Base-by-base conservation (phyloP, 1,140 invertebrate genomes). In the Trichogramma pretiosum region DNA sequence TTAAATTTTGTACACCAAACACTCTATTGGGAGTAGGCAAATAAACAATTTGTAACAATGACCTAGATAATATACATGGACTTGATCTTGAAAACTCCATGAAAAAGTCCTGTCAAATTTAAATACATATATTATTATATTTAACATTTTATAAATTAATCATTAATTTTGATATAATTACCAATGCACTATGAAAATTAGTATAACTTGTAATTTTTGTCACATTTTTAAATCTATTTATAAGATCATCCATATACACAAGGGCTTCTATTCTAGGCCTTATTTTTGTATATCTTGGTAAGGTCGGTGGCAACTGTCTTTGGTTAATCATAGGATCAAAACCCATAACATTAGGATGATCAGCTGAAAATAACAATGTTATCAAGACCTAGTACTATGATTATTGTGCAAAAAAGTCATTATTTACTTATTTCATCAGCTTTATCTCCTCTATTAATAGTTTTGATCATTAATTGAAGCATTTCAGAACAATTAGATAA, bases 61-160 rank as follows among this genome's bases (percentile, higher is more conserved):
- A 95, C 52, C 93, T 77, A 1, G 93, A 94, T n/a, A 97, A 74
- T 48, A 98, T 89, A 72, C 93, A 97, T 0, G 93, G 90, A 46
- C 84, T 79, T 26, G 75, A 81, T 61, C 87, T 83, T 22, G 81
- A 79, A 61, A 96, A 95, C 61, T 95, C 88, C 62, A 90, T 83
- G 66, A 96, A 93, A 64, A 95, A 91, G 65, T 96, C 92, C 88
- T 93, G n/a, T n/a, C n/a, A n/a, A n/a, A n/a, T n/a, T n/a, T n/a
- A n/a, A 35, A 79, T 74, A 57, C 28, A 24, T 8, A 28, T 50
- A 13, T 24, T 40, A 30, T 46, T 40, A 36, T 41, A 39, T 32
- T 22, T 39, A 34, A 50, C 19, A 40, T 37, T n/a, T 45, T 2
- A 38, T 18, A 21, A 34, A 30, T 30, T 1, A 11, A 42, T 39